These are phyloP conservation scores for Hyaena hyaena DNA, from an alignment of 2,113 vertebrate genomes.

Conservation along the genomic window DNA sequence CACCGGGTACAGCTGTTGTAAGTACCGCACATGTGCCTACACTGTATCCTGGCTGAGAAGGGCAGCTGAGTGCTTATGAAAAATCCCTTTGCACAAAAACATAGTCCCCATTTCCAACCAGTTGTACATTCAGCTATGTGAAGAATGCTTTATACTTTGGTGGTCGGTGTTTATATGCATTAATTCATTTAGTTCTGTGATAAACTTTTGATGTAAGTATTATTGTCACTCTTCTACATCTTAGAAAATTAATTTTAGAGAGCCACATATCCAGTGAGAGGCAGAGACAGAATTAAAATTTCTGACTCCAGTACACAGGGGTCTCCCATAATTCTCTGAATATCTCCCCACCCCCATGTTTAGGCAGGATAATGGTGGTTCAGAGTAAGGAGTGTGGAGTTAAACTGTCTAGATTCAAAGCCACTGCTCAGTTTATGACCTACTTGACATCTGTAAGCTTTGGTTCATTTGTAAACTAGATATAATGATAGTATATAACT, in stretches of 20 bases:
- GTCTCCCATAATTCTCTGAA: background rate
- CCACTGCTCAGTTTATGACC: background rate
- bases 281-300: background rate
- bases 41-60: background rate
- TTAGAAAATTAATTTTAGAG: slow-evolving; percentile 7
- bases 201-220: background rate
- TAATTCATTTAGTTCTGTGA: background rate
- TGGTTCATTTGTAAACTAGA: background rate
- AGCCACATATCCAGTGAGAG: background rate
- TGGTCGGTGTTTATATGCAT: background rate
- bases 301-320: background rate
- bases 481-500: background rate
- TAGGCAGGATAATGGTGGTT: background rate
- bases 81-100: background rate
- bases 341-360: background rate
- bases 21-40: background rate
- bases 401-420: background rate
- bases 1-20: too few relatives aligned
- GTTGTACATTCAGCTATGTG: background rate
- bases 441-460: background rate
- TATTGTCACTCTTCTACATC: background rate
- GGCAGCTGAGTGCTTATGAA: background rate
- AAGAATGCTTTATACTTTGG: background rate
- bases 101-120: background rate
- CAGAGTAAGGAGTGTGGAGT: background rate